Evolutionary conservation across 2,797 vertebrate genomes (phyloP).

Genomic region (Hirundo rustica): DNA sequence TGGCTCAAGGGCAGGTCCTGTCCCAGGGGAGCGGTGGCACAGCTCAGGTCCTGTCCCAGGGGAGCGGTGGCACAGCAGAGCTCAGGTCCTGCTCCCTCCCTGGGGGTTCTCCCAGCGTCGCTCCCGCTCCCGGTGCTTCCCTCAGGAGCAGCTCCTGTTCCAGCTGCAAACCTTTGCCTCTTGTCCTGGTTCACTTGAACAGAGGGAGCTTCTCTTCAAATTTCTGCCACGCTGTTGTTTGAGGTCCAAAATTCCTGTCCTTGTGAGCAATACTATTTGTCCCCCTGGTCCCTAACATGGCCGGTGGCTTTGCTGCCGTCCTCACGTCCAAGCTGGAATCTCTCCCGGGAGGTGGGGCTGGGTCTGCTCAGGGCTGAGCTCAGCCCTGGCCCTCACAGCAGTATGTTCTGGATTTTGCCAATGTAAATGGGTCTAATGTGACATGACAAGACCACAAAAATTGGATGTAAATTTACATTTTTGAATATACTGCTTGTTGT

Average conservation of each 20-base stretch:
- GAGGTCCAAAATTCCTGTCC: conserved; percentile 74
- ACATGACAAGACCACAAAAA: conserved; percentile 79
- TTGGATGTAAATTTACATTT: conserved; percentile 85
- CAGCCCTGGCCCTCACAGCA: conserved; percentile 62
- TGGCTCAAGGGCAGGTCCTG: neutral
- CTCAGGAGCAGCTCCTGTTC: conserved; percentile 71
- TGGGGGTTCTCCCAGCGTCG: neutral
- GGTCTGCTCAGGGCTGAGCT: conserved; percentile 58
- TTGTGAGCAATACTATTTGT: conserved; percentile 47
- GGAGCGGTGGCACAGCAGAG: neutral
- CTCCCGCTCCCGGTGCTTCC: conserved; percentile 56
- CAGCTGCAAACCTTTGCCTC: conserved; percentile 73
- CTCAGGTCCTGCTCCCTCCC: neutral
- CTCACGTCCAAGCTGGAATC: conserved; percentile 54
- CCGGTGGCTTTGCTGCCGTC: conserved; percentile 1
- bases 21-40: neutral
- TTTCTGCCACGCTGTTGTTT: conserved; percentile 69
- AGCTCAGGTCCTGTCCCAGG: neutral
- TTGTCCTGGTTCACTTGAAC: conserved; percentile 79
- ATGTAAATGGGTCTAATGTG: conserved; percentile 84
- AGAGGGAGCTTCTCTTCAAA: conserved; percentile 70
- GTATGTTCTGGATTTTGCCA: conserved; percentile 78
- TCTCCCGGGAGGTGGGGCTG: conserved; percentile 57
- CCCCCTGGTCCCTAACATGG: conserved; percentile 51
- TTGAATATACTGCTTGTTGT: conserved; percentile 82